Percentiles rank a stretch among this genome's conserved stretches.
Evolutionary conservation across 2,888 invertebrate genomes (phyloP).

Genomic region (Melitaea athalia): DNA sequence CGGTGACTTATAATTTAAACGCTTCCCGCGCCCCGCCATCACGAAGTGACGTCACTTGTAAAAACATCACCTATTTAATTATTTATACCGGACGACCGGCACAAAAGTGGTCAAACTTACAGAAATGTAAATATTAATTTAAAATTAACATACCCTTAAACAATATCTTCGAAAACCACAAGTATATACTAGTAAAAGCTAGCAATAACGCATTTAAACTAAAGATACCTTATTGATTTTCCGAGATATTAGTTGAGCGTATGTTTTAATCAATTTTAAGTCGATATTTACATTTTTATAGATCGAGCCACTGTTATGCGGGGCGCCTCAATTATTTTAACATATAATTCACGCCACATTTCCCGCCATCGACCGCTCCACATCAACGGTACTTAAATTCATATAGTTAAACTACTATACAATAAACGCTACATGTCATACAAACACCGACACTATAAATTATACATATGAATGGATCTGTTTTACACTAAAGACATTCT

Average conservation of each 20-base stretch:
- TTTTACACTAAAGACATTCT: neutral
- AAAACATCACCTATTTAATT: conserved; percentile 20
- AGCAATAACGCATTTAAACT: no score
- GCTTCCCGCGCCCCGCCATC: conserved; percentile 25
- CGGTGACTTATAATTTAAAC: conserved; percentile 29
- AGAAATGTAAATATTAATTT: no score
- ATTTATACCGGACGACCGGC: neutral
- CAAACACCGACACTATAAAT: conserved; percentile 5
- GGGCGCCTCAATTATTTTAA: neutral
- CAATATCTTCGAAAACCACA: no score
- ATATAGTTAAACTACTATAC: conserved; percentile 21
- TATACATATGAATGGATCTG: conserved; percentile 4
- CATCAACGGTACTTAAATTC: conserved; percentile 7
- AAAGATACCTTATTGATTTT: no score
- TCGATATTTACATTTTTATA: no score
- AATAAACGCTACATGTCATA: conserved; percentile 17
- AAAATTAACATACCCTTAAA: no score
- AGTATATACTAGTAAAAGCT: no score
- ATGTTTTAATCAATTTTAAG: no score
- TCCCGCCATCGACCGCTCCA: conserved; percentile 1
- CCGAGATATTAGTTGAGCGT: no score
- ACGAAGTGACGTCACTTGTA: neutral
- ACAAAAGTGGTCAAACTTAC: neutral
- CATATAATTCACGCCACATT: conserved; percentile 9
- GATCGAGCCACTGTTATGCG: no score